phyloP scores from a whole-genome alignment of 2,888 invertebrate species.

The Helleia helle region DNA sequence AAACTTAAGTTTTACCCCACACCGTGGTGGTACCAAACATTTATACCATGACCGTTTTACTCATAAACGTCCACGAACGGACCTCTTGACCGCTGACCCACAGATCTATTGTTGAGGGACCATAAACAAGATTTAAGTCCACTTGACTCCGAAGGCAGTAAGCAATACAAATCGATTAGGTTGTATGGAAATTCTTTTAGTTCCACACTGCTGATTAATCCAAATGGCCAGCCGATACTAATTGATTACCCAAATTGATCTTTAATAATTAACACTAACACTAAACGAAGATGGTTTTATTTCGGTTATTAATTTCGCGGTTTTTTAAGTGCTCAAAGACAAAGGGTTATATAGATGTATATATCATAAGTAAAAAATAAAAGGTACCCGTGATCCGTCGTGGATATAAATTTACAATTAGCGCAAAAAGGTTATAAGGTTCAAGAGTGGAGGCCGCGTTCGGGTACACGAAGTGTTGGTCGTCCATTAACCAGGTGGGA shows the following conservation, averaged over 20 bases:
- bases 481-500: no score
- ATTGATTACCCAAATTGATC: constrained; percentile 2
- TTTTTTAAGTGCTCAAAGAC: background rate
- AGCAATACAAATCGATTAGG: constrained; percentile 40
- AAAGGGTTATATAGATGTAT: no score
- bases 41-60: background rate
- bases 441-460: no score
- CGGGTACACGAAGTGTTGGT: no score
- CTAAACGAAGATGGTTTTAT: background rate
- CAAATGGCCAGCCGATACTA: constrained; percentile 6
- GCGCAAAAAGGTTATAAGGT: no score
- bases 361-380: no score
- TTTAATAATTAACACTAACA: constrained; percentile 1
- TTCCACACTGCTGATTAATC: constrained; percentile 11
- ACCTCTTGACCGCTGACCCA: background rate
- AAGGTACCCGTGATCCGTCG: no score
- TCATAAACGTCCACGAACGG: background rate
- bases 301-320: background rate
- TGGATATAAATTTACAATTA: no score
- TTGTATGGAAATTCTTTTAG: constrained; percentile 20
- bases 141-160: constrained; percentile 28
- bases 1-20: no score
- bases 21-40: no score
- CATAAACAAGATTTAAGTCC: background rate
- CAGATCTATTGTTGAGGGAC: constrained; percentile 16